Percentiles rank a stretch among this genome's conserved stretches.
Conservation (phyloP, 2,888 invertebrate genomes). For the Matsumyia berberina region DNA sequence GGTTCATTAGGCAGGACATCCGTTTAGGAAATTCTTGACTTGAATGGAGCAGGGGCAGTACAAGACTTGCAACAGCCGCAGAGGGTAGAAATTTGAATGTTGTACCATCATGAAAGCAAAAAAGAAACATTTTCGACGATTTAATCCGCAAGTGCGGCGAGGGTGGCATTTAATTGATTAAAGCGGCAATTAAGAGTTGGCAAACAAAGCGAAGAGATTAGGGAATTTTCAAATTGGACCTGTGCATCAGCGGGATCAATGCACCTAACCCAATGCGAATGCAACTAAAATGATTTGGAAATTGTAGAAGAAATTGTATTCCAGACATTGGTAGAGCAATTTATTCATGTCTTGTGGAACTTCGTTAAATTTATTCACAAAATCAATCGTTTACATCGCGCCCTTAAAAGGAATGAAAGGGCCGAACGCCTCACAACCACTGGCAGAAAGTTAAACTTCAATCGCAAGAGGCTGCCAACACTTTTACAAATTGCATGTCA, state of each 20-base stretch:
- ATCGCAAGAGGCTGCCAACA: too few relatives aligned
- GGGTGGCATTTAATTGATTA: slow-evolving; percentile 47
- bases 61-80: neutral
- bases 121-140: slow-evolving; percentile 30
- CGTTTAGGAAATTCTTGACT: slow-evolving; percentile 39
- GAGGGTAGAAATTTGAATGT: neutral
- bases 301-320: too few relatives aligned
- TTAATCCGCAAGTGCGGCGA: slow-evolving; percentile 24
- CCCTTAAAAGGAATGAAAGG: too few relatives aligned
- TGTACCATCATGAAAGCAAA: neutral
- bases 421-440: too few relatives aligned
- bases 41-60: neutral
- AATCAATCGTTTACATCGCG: too few relatives aligned
- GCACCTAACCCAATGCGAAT: too few relatives aligned
- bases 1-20: slow-evolving; percentile 71
- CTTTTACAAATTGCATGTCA: too few relatives aligned
- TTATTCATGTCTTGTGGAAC: too few relatives aligned
- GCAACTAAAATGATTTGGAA: too few relatives aligned
- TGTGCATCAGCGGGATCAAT: neutral
- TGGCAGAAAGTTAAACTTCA: too few relatives aligned
- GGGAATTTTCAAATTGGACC: neutral
- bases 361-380: too few relatives aligned
- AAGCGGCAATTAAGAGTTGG: slow-evolving; percentile 20
- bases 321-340: too few relatives aligned
- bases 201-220: slow-evolving; percentile 16